A percentile compares a stretch with the other conserved stretches of the same genome.
Evolutionary conservation across 2,113 vertebrate genomes (phyloP).

Genomic region (Chloropsis cyanopogon): DNA sequence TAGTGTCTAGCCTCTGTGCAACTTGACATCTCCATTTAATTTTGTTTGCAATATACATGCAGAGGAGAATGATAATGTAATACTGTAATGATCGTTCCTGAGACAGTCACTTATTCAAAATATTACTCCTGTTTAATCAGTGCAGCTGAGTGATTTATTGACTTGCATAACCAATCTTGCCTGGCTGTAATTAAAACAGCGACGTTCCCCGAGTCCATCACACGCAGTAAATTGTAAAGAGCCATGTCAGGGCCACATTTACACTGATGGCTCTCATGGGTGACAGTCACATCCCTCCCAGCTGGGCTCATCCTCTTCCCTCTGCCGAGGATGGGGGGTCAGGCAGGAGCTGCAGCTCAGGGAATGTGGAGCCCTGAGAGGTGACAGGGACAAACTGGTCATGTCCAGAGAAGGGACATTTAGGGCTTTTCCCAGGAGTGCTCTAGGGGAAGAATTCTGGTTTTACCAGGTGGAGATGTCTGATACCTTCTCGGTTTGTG

Average conservation of each 20-base stretch:
- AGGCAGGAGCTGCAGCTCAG: neutral
- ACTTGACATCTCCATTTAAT: slow-evolving; percentile 67
- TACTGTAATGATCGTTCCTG: slow-evolving; percentile 39
- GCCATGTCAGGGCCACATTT: neutral
- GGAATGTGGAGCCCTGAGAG: neutral
- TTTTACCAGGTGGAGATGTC: neutral
- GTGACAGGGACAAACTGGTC: neutral
- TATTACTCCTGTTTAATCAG: slow-evolving; percentile 67
- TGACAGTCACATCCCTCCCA: neutral
- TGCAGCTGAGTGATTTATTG: slow-evolving; percentile 62
- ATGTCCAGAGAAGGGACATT: neutral
- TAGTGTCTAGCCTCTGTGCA: slow-evolving; percentile 34
- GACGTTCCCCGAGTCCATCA: neutral
- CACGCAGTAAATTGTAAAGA: neutral
- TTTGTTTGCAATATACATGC: slow-evolving; percentile 58
- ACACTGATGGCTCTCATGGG: accelerated
- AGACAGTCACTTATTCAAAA: slow-evolving; percentile 64
- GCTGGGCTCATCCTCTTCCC: neutral
- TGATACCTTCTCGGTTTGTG: accelerated
- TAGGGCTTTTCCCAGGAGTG: neutral
- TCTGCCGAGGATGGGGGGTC: accelerated
- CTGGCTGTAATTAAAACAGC: slow-evolving; percentile 59
- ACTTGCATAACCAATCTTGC: slow-evolving; percentile 48
- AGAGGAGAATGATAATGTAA: slow-evolving; percentile 59
- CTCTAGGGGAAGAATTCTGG: accelerated